These are phyloP conservation scores for Sarcophaga caerulescens DNA, from an alignment of 2,888 invertebrate genomes.

Conservation along the genomic window DNA sequence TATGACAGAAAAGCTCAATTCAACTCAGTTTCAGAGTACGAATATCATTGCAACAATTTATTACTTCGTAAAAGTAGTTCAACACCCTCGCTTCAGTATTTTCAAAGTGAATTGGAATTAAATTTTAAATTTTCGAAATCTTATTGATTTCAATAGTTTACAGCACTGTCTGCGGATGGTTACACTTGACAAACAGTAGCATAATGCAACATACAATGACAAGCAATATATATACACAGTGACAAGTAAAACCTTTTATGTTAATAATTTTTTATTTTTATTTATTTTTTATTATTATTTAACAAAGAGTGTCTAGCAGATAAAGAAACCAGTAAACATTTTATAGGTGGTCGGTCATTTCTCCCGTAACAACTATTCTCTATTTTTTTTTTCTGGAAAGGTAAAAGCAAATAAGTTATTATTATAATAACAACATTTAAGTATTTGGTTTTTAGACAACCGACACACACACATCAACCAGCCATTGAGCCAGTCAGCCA, in stretches of 20 bases:
- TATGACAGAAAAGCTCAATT: no score
- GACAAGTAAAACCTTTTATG: neutral
- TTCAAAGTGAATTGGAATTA: no score
- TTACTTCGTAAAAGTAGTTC: no score
- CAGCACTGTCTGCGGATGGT: neutral
- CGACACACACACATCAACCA: constrained; percentile 14
- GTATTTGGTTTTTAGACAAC: constrained; percentile 31
- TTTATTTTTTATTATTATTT: neutral
- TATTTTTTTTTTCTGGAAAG: constrained; percentile 6
- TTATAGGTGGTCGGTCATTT: constrained; percentile 43
- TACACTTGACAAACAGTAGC: constrained; percentile 31
- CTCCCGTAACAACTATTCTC: neutral
- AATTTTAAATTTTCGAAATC: no score
- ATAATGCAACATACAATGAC: constrained; percentile 34
- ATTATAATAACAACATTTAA: constrained; percentile 54
- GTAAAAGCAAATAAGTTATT: constrained; percentile 53
- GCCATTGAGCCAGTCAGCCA: neutral
- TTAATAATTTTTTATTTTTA: neutral
- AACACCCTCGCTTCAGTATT: no score
- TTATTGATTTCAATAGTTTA: neutral
- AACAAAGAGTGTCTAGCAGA: neutral
- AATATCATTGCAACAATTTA: no score
- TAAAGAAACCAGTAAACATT: constrained; percentile 26
- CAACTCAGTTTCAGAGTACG: no score
- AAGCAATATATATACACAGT: constrained; percentile 12